A percentile compares a stretch with the other conserved stretches of the same genome.
Conservation (phyloP, 2,113 vertebrate genomes). For the Labrus mixtus region DNA sequence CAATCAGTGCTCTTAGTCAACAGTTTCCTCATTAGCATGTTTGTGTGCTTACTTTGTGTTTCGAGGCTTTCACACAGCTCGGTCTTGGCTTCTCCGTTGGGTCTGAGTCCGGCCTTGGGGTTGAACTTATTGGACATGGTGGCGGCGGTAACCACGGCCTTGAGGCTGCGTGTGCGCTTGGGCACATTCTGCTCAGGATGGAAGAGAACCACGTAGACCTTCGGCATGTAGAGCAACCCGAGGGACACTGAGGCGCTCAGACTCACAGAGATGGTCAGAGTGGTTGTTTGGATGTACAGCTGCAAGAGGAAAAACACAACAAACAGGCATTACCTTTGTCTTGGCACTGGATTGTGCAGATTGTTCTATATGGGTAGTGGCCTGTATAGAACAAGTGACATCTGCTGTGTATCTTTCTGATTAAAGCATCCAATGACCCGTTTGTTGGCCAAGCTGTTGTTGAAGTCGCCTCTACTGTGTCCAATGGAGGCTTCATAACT, state of each 20-base stretch:
- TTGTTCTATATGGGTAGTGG: conserved; percentile 22
- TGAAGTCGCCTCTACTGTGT: conserved; percentile 14
- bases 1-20: background rate
- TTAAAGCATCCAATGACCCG: conserved; percentile 60
- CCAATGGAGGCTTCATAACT: conserved; percentile 17
- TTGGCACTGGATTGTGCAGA: background rate
- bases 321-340: conserved; percentile 17
- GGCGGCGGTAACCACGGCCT: conserved; percentile 96
- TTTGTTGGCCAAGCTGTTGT: conserved; percentile 50
- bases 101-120: conserved; percentile 93
- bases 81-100: conserved; percentile 97
- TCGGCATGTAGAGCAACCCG: conserved; percentile 99
- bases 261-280: conserved; percentile 97
- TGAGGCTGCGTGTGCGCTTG: conserved; percentile 97
- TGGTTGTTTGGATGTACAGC: conserved; percentile 99
- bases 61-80: conserved; percentile 97
- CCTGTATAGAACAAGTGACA: conserved; percentile 47
- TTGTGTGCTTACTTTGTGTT: conserved; percentile 88
- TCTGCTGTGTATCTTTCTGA: conserved; percentile 66
- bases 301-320: conserved; percentile 69
- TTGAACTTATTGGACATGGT: conserved; percentile 99
- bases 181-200: conserved; percentile 99
- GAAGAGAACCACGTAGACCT: conserved; percentile 98
- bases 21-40: conserved; percentile 31
- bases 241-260: conserved; percentile 98